Evolutionary conservation across 1,140 invertebrate species (phyloP).

Genomic region (Ectropis grisescens): DNA sequence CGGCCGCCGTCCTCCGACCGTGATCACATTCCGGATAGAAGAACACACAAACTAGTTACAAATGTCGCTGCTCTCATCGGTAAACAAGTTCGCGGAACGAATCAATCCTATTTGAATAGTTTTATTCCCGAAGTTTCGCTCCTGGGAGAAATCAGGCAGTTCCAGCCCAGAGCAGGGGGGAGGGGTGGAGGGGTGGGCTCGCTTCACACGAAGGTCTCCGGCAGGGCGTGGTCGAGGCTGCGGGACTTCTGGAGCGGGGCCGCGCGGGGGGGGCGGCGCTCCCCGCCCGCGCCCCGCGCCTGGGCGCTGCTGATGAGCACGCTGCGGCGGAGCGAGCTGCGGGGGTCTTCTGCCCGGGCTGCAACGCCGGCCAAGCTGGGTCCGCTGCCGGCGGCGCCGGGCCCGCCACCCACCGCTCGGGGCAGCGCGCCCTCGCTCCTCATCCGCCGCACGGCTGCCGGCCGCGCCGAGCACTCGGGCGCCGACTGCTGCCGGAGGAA

Average conservation of each 20-base stretch:
- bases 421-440: slow-evolving; percentile 35
- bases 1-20: too few species aligned
- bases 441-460: slow-evolving; percentile 39
- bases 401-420: slow-evolving; percentile 39
- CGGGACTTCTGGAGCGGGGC: slow-evolving; percentile 49
- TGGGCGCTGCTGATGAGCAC: slow-evolving; percentile 63
- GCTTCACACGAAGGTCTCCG: slow-evolving; percentile 54
- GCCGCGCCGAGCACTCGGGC: slow-evolving; percentile 32
- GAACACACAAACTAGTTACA: too few species aligned
- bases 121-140: too few species aligned
- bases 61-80: too few species aligned
- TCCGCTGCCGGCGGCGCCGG: slow-evolving; percentile 33
- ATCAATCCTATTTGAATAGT: too few species aligned
- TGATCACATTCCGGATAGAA: too few species aligned
- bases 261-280: slow-evolving; percentile 45
- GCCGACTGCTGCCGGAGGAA: slow-evolving; percentile 57
- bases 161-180: too few species aligned
- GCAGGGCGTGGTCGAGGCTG: slow-evolving; percentile 51
- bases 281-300: slow-evolving; percentile 51
- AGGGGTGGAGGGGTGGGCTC: too few species aligned
- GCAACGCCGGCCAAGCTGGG: too few species aligned
- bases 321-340: slow-evolving; percentile 52
- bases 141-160: too few species aligned
- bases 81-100: too few species aligned
- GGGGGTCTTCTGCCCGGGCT: slow-evolving; percentile 5